phyloP scores from a whole-genome alignment of 2,113 vertebrate genomes.

The Centropus unirufus region DNA sequence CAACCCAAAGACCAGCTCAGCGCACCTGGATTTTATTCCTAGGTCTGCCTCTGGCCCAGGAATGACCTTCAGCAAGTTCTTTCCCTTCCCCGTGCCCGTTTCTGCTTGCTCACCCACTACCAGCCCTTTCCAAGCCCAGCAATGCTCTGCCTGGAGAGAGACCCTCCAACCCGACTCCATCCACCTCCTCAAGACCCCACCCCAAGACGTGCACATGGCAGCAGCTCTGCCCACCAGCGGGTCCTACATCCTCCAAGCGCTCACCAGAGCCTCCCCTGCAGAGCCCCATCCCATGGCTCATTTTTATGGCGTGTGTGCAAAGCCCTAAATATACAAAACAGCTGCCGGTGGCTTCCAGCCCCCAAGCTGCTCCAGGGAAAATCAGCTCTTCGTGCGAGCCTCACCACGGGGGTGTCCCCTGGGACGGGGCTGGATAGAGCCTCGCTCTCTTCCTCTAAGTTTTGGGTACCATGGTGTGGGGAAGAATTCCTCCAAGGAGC shows the following conservation, averaged over 20 bases:
- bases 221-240: neutral
- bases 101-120: neutral
- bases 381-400: neutral
- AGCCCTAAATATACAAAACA: neutral
- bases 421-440: neutral
- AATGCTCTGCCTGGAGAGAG: rapidly evolving
- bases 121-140: neutral
- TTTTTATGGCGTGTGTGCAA: neutral
- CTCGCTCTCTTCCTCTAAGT: neutral
- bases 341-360: neutral
- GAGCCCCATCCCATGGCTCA: neutral
- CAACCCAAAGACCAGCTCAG: neutral
- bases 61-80: neutral
- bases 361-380: neutral
- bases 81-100: neutral
- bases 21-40: conserved; percentile 40
- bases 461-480: rapidly evolving
- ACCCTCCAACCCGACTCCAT: neutral
- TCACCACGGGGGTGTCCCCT: neutral
- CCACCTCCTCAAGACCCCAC: neutral
- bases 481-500: neutral
- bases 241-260: neutral
- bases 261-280: neutral
- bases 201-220: neutral
- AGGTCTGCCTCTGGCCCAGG: neutral